Conservation (phyloP, 2,888 invertebrate genomes). For the Drosophila flavopinicola region DNA sequence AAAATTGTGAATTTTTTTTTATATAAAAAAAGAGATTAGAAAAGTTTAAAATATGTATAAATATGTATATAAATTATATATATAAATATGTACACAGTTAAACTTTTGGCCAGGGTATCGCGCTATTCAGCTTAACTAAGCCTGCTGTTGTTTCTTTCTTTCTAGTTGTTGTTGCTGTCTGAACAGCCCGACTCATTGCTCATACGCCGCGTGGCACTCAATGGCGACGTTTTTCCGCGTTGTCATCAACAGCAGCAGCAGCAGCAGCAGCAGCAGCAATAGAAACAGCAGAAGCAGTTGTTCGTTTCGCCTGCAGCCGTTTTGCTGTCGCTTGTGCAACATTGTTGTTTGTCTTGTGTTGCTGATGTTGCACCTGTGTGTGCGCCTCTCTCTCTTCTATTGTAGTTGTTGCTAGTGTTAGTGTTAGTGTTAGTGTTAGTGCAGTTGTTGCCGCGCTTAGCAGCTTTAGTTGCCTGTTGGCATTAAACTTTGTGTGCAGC, state of each 20-base stretch:
- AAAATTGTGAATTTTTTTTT: too few relatives aligned
- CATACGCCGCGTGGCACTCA: conserved; percentile 67
- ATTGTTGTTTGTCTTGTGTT: conserved; percentile 54
- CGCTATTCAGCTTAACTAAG: neutral
- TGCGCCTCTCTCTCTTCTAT: neutral
- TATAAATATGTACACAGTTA: too few relatives aligned
- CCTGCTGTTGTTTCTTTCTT: neutral
- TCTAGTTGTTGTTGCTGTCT: neutral
- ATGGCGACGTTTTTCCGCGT: conserved; percentile 59
- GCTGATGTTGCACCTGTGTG: conserved; percentile 49
- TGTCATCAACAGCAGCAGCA: conserved; percentile 54
- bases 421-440: too few relatives aligned
- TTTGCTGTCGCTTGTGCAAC: conserved; percentile 56
- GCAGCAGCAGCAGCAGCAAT: conserved; percentile 1
- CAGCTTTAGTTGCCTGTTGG: conserved; percentile 64
- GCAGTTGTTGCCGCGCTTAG: conserved; percentile 45
- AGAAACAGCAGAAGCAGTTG: conserved; percentile 13
- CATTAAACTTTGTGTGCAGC: conserved; percentile 66
- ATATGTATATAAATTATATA: too few relatives aligned
- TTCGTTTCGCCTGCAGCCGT: conserved; percentile 35
- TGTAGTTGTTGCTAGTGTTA: conserved; percentile 36
- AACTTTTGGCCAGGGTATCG: neutral
- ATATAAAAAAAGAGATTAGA: too few relatives aligned
- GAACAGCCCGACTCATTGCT: conserved; percentile 51
- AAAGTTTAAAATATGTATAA: too few relatives aligned